Conservation (phyloP, 2,113 vertebrate genomes). For the Notothenia coriiceps region DNA sequence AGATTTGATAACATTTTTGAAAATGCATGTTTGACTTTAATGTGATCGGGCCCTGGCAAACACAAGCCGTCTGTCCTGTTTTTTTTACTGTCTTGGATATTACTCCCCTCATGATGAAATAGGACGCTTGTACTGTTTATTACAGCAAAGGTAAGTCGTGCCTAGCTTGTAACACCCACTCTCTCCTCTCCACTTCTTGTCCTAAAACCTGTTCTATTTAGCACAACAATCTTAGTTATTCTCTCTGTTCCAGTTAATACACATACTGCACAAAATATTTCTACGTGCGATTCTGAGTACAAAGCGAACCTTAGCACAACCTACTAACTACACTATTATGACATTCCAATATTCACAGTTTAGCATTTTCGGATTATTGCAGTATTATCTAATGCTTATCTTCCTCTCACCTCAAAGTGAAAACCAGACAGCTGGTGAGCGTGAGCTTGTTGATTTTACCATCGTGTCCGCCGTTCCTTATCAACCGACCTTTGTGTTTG, state of each 20-base stretch:
- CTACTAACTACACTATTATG: background rate
- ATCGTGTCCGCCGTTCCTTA: conserved; percentile 28
- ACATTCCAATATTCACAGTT: conserved; percentile 42
- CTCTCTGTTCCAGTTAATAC: background rate
- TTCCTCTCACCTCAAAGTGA: conserved; percentile 14
- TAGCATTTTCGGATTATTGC: conserved; percentile 37
- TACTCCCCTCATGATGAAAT: conserved; percentile 1
- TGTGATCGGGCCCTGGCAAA: background rate
- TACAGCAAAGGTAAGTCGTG: conserved; percentile 12
- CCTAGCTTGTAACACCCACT: conserved; percentile 36
- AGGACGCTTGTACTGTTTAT: conserved; percentile 2
- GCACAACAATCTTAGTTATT: background rate
- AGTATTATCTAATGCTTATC: conserved; percentile 54
- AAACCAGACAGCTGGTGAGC: conserved; percentile 61
- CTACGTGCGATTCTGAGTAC: background rate
- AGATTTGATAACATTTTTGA: background rate
- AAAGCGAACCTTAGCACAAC: background rate
- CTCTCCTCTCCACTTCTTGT: conserved; percentile 15
- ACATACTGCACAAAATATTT: background rate
- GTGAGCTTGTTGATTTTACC: conserved; percentile 21
- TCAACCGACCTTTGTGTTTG: conserved; percentile 54
- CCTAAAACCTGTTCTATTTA: conserved; percentile 9
- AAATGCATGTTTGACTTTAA: background rate
- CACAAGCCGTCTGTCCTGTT: conserved; percentile 1
- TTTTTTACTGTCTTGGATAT: background rate